phyloP scores from a whole-genome alignment of 2,888 invertebrate species.

The Caenorhabditis virilis region DNA sequence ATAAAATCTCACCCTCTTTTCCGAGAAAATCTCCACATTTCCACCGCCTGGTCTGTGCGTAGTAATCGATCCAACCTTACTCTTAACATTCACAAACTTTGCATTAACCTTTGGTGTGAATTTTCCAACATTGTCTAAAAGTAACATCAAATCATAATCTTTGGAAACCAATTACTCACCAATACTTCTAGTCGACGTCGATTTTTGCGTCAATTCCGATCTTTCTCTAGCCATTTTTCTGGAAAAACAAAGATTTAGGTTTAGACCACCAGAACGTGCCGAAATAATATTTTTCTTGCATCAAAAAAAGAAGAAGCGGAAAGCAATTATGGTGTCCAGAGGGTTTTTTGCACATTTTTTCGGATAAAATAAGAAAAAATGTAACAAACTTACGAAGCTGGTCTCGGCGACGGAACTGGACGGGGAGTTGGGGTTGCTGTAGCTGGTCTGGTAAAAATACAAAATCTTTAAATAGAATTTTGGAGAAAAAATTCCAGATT shows the following conservation, averaged over 20 bases:
- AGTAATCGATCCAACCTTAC: constrained; percentile 53
- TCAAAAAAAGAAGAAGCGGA: background rate
- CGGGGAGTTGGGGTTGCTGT: constrained; percentile 1
- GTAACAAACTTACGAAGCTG: constrained; percentile 19
- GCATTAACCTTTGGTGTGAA: constrained; percentile 54
- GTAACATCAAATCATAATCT: background rate
- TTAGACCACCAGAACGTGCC: no score
- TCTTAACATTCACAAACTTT: constrained; percentile 56
- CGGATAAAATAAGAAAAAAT: no score
- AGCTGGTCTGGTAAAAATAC: constrained; percentile 14
- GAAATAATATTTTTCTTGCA: background rate
- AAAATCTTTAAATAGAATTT: background rate
- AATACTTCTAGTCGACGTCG: constrained; percentile 25
- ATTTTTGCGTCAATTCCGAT: constrained; percentile 23
- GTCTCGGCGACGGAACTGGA: constrained; percentile 9
- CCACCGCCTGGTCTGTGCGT: constrained; percentile 57
- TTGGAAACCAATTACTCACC: background rate
- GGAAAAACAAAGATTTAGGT: background rate
- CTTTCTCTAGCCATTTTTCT: constrained; percentile 29
- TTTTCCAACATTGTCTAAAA: constrained; percentile 19
- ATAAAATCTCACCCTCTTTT: constrained; percentile 35
- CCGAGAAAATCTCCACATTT: constrained; percentile 61
- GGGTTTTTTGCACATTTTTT: no score
- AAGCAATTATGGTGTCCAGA: background rate
- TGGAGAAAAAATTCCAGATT: background rate